Evolutionary conservation across 2,113 vertebrate species (phyloP), one percentile per base, ranked within the genome.

Genomic region (Axis porcinus): DNA sequence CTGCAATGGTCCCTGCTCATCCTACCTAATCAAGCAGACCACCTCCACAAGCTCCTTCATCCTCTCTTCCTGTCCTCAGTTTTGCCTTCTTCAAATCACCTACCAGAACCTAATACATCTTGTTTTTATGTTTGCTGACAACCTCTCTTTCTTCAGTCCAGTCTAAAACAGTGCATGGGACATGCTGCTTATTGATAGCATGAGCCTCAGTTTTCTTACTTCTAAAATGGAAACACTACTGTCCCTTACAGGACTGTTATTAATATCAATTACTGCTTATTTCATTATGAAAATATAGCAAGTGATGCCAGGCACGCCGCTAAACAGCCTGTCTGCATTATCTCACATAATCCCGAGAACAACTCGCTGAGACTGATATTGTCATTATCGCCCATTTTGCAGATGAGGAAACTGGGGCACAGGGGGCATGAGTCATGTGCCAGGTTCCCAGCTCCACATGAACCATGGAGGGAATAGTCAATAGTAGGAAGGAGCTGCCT

Each of bases 401-500:
- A 96, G 40, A 25, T n/a, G 45, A 86, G 84, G 52, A 94, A 89
- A 96, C 78, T 58, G 57, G 96, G 86, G 83, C 50, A 57, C 36
- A 28, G 36, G 21, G 5, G 25, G 21, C 13, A 1, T 21, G 12
- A 64, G 30, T 50, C 25, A 7, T 12, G 12, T 16, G 16, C 19
- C 43, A 60, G 36, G 45, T 54, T 91, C 47, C 19, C 21, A 88
- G 52, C 0, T 47, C 36, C 1, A 4, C n/a, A 2, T 12, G 27
- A 23, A 5, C 33, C 52, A 6, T 0, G 40, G 33, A 64, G 16
- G 2, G 64, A 3, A 78, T 0, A 62, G 57, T 27, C 82, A 67
- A 62, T 36, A 76, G 30, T 45, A 30, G 7, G 12, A 57, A 33
- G 17, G 64, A 40, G 70, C 15, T n/a, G 43, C 36, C 33, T 47